Conservation (phyloP, 2,888 invertebrate genomes). For the Linyphia triangularis region DNA sequence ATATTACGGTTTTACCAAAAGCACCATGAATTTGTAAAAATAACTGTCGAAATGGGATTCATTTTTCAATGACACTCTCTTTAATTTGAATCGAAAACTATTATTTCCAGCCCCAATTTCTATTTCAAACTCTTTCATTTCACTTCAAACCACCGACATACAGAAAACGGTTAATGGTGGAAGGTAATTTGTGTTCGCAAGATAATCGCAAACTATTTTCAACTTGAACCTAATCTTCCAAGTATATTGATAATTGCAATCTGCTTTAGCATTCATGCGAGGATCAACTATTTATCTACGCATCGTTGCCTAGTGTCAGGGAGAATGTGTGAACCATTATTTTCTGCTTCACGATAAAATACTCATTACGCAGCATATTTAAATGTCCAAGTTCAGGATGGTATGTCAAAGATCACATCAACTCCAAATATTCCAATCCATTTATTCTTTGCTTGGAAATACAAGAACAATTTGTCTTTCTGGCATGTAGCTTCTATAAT, state of each 20-base stretch:
- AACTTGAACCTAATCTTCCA: neutral
- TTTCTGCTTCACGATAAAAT: constrained; percentile 12
- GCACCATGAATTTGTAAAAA: too few species aligned
- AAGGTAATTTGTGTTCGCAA: neutral
- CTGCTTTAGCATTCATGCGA: constrained; percentile 33
- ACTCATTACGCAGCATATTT: constrained; percentile 22
- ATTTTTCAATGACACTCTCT: too few species aligned
- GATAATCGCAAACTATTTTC: neutral
- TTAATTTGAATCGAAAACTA: neutral
- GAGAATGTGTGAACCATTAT: constrained; percentile 49
- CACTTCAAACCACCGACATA: neutral
- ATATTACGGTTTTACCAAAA: too few species aligned
- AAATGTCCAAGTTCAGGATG: constrained; percentile 40
- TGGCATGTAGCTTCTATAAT: constrained; percentile 1
- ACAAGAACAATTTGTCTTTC: constrained; percentile 1
- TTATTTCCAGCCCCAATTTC: neutral
- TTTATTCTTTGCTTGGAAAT: neutral
- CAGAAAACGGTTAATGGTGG: neutral
- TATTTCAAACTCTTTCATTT: neutral
- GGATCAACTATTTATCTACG: constrained; percentile 34
- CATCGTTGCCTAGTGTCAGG: neutral
- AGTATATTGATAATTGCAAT: neutral
- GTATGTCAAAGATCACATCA: neutral
- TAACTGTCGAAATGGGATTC: too few species aligned
- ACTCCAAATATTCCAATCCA: constrained; percentile 2